Base-by-base conservation (phyloP, 2,888 invertebrate species). In the Magallana nippona region DNA sequence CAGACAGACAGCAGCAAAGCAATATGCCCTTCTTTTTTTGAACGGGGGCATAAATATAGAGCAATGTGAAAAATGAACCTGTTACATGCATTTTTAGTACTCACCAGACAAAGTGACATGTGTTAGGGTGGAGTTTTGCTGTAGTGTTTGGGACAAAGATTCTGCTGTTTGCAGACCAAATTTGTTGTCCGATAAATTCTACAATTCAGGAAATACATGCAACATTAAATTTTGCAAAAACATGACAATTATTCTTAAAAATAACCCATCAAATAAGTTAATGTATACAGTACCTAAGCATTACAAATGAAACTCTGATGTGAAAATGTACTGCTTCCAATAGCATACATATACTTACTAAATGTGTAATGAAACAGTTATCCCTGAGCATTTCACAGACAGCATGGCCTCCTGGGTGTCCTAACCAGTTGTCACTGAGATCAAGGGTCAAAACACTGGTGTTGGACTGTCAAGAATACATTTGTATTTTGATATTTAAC, bases 361-460 rank as follows among this genome's bases (percentile, higher is more conserved):
- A 83, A 81, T 93, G 90, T 78, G 93, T 92, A 27, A 94, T 94
- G 86, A 93, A 94, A 85, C 94, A 93, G 88, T 94, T 94, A 88
- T 94, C 94, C 84, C 90, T 93, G 19, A 94, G 89, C 94, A 94
- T 94, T 58, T 93, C 93, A 89, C 92, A 93, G 13, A 94, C 88
- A 17, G 92, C 89, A 27, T 89, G 56, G 8, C 94, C 93, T 55
- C 94, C 94, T n/a, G 90, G 88, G 11, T 86, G 84, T 1, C 93
- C 93, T n/a, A 94, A 89, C 93, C 94, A 94, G 86, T 94, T 94
- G 89, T 94, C 94, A 83, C 92, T 91, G 56, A 94, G 87, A 85
- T 94, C 92, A n/a, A 94, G 88, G 62, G 90, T 88, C 62, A 91
- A 86, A n/a, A 94, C 91, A 55, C 87, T 86, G 2, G 93, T 92